A percentile compares a stretch with the other conserved stretches of the same genome.
Conservation (phyloP, 2,888 invertebrate species). For the Eulithis prunata region DNA sequence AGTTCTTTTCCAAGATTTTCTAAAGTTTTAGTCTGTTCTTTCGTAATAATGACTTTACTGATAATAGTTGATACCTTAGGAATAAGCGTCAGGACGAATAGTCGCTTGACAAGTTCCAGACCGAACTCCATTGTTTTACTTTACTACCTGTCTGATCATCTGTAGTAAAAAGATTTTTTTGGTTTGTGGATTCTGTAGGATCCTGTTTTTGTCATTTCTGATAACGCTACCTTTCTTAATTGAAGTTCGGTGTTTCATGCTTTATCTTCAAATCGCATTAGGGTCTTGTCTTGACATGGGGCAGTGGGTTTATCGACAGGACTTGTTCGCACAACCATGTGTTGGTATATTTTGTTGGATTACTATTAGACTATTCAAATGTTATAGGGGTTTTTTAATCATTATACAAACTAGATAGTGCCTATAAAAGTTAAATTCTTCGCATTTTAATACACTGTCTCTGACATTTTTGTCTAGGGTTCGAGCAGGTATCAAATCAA, state of each 20-base stretch:
- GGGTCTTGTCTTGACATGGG: constrained; percentile 57
- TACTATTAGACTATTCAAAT: constrained; percentile 36
- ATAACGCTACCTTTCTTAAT: constrained; percentile 79
- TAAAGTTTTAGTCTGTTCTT: background rate
- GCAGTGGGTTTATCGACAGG: constrained; percentile 62
- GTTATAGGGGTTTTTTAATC: background rate
- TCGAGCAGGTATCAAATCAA: too few relatives aligned
- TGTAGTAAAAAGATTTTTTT: constrained; percentile 2
- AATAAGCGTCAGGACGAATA: background rate
- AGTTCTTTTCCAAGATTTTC: constrained; percentile 4
- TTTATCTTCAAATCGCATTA: constrained; percentile 77
- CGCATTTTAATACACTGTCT: too few relatives aligned
- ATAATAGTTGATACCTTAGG: background rate
- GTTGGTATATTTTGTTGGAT: constrained; percentile 52
- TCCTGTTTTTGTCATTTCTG: constrained; percentile 48
- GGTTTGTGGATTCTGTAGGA: constrained; percentile 10
- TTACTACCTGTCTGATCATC: background rate
- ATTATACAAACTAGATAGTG: too few relatives aligned
- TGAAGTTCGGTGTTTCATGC: constrained; percentile 76
- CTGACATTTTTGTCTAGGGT: too few relatives aligned
- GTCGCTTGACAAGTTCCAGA: background rate
- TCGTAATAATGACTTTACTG: background rate
- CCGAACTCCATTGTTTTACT: background rate
- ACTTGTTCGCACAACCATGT: constrained; percentile 58
- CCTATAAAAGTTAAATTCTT: too few relatives aligned